Conservation (phyloP, 37 sponge, comb jelly and placozoan genomes). For the Ephydatia muelleri region DNA sequence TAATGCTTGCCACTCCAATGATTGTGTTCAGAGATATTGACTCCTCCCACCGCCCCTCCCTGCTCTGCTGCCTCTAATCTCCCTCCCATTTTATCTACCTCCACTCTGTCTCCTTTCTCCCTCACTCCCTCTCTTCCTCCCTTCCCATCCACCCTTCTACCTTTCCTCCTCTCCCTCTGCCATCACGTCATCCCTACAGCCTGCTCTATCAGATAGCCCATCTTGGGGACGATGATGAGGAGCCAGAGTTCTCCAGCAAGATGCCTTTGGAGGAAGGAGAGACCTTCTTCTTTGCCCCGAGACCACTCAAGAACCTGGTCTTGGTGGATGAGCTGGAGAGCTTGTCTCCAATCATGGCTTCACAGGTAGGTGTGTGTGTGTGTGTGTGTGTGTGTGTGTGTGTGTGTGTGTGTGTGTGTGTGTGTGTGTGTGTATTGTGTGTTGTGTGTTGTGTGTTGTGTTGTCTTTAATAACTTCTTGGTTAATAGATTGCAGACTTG, state of each 20-base stretch:
- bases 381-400: constrained; percentile 3
- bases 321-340: constrained; percentile 94
- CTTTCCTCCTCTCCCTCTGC: too few relatives aligned
- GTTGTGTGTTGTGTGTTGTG: background rate
- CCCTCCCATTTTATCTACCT: background rate
- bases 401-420: constrained; percentile 29
- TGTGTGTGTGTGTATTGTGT: constrained; percentile 8
- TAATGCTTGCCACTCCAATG: constrained; percentile 32
- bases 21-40: background rate
- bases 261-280: constrained; percentile 95
- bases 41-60: background rate
- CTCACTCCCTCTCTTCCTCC: background rate
- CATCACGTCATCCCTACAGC: constrained; percentile 24
- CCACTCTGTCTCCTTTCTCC: background rate
- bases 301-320: constrained; percentile 91
- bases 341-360: constrained; percentile 85
- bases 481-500: constrained; percentile 85
- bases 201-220: constrained; percentile 84
- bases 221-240: constrained; percentile 96
- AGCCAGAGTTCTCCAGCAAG: constrained; percentile 92
- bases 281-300: constrained; percentile 95
- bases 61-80: background rate
- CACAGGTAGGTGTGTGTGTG: constrained; percentile 52
- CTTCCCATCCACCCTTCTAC: background rate
- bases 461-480: background rate